Evolutionary conservation across 1,140 invertebrate species (phyloP).

Genomic region (Hycleus cichorii): DNA sequence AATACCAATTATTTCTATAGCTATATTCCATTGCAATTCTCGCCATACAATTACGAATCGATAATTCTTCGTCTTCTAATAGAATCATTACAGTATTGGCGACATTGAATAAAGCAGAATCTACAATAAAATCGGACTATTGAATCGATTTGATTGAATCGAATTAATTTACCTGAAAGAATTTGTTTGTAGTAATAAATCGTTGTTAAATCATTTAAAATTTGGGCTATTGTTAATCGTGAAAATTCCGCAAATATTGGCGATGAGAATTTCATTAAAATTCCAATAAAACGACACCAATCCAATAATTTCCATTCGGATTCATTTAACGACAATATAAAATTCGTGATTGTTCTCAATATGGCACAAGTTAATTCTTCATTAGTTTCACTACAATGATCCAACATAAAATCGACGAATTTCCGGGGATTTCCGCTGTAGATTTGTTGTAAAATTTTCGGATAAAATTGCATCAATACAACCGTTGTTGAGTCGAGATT

Average conservation of each 20-base stretch:
- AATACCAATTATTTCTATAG: slow-evolving; percentile 14
- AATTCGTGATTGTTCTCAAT: neutral
- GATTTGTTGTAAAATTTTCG: slow-evolving; percentile 21
- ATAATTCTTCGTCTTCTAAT: slow-evolving; percentile 32
- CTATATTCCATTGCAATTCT: neutral
- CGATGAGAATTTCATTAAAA: neutral
- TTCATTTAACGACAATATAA: too few species aligned
- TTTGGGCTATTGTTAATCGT: neutral
- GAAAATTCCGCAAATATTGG: neutral
- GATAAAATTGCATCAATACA: slow-evolving; percentile 22
- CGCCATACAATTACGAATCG: slow-evolving; percentile 33
- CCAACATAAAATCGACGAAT: neutral
- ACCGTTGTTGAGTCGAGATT: neutral
- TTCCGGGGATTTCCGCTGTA: neutral
- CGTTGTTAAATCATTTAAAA: slow-evolving; percentile 22
- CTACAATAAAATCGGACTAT: too few species aligned
- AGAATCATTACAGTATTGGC: slow-evolving; percentile 29
- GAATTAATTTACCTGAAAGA: too few species aligned
- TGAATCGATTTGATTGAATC: too few species aligned
- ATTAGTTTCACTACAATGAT: neutral
- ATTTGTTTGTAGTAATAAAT: slow-evolving; percentile 23
- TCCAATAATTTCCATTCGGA: neutral
- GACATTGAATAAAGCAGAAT: slow-evolving; percentile 1
- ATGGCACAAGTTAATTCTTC: neutral
- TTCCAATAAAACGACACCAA: neutral